Percentiles rank a stretch among this genome's conserved stretches.
These are phyloP conservation scores for Plutomurus gul DNA, from an alignment of 1,140 invertebrate genomes.

Conservation along the genomic window DNA sequence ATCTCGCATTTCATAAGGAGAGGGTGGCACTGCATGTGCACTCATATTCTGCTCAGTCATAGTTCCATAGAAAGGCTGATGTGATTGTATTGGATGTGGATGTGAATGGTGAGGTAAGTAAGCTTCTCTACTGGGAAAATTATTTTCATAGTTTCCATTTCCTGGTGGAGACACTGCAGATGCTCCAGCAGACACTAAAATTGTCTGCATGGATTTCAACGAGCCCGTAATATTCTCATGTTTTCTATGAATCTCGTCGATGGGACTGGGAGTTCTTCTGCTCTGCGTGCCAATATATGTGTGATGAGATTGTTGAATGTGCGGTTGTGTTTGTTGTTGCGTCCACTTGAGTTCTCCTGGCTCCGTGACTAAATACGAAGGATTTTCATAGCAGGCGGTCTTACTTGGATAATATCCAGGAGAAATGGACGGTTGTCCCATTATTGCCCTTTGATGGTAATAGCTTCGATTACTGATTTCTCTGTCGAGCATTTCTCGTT, in stretches of 20 bases:
- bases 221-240: slow-evolving; percentile 49
- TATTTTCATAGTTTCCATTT: slow-evolving; percentile 33
- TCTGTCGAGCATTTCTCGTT: slow-evolving; percentile 35
- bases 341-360: slow-evolving; percentile 48
- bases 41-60: slow-evolving; percentile 10
- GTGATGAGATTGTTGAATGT: neutral
- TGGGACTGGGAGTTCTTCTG: slow-evolving; percentile 43
- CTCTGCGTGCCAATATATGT: slow-evolving; percentile 5
- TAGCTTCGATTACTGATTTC: slow-evolving; percentile 34
- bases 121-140: neutral
- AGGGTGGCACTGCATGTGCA: neutral
- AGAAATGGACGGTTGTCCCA: neutral
- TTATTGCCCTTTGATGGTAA: neutral
- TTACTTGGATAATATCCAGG: slow-evolving; percentile 45
- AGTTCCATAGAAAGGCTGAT: neutral
- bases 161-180: slow-evolving; percentile 30
- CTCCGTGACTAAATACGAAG: slow-evolving; percentile 52
- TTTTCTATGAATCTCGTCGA: slow-evolving; percentile 35
- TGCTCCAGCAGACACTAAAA: slow-evolving; percentile 49
- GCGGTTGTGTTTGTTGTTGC: neutral
- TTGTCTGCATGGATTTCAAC: slow-evolving; percentile 52
- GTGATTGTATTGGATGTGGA: neutral
- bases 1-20: slow-evolving; percentile 17
- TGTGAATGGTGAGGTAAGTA: slow-evolving; percentile 28
- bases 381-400: slow-evolving; percentile 53